Evolutionary conservation across 2,888 invertebrate genomes (phyloP), one percentile per base, ranked within the genome.

Genomic region (Aproaerema taeniolella): DNA sequence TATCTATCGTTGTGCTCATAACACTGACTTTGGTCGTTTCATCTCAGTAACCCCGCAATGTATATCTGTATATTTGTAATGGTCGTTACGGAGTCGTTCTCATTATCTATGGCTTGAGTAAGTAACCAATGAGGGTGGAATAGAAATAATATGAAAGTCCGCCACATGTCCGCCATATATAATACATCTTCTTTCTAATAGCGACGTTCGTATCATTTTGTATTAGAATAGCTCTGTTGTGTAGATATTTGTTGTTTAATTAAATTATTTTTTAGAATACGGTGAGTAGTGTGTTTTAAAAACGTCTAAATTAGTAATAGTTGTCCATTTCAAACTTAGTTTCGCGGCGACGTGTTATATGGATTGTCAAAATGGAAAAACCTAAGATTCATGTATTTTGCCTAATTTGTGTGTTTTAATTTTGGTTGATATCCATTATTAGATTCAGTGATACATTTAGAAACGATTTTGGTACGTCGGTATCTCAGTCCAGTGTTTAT

Each of bases 151-250:
- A 77, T 74, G 78, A 78, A 81, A 81, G 81, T 77, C 63, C 67
- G 64, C 67, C 60, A 39, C 81, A 83, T 80, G 82, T 83, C 81
- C 80, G 81, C 81, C 81, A 83, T 79, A 79, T 65, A 76, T 80
- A 69, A 68, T 73, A 73, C 74, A 79, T 74, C 73, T 74, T 80
- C 70, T 73, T 72, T 74, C 69, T 73, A 70, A 58, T 61, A 77
- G 75, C 82, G 85, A 80, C 80, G 75, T 83, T 77, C 74, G 61
- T 75, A 71, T 75, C 79, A 78, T 77, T 80, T 82, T 78, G 69
- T 76, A 72, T 76, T 80, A 69, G 59, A 40, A 70, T 75, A 78
- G 61, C 61, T 64, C 64, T 67, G 67, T 73, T 72, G 72, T 67
- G 72, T 75, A 78, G 70, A 65, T 74, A 75, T 71, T 73, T 72